Percentiles rank a stretch among this genome's conserved stretches.
phyloP scores from a whole-genome alignment of 2,113 vertebrate genomes.

The Romanogobio albipinnatus region DNA sequence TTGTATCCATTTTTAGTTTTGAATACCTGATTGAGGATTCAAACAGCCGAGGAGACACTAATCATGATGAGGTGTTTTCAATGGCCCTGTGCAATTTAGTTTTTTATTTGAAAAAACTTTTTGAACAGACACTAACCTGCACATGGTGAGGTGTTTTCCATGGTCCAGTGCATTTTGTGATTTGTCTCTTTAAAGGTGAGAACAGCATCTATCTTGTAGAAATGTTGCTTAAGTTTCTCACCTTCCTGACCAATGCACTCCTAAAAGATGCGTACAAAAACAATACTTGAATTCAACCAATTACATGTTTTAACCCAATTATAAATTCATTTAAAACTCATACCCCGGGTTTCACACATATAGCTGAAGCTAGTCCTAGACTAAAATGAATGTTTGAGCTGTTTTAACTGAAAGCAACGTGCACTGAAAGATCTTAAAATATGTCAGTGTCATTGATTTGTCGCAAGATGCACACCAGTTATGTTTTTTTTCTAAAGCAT shows the following conservation, averaged over 20 bases:
- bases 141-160: conserved; percentile 74
- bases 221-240: conserved; percentile 59
- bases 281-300: not conserved
- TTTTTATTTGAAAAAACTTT: not conserved
- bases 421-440: too few relatives aligned
- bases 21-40: not conserved
- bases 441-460: too few relatives aligned
- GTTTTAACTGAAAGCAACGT: too few relatives aligned
- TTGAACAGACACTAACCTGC: conserved; percentile 64
- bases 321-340: not conserved
- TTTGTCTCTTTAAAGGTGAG: conserved; percentile 73
- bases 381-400: too few relatives aligned
- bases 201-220: conserved; percentile 71
- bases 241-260: conserved; percentile 53
- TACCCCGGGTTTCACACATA: too few relatives aligned
- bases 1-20: not conserved
- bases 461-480: too few relatives aligned
- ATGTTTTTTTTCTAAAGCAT: too few relatives aligned
- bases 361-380: too few relatives aligned
- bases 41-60: not conserved
- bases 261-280: conserved; percentile 53
- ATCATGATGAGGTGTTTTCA: conserved; percentile 68
- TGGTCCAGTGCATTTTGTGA: conserved; percentile 71
- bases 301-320: not conserved
- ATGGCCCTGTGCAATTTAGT: conserved; percentile 71